These are phyloP conservation scores for Seriola dumerili DNA, from an alignment of 2,113 vertebrate genomes.

Conservation along the genomic window DNA sequence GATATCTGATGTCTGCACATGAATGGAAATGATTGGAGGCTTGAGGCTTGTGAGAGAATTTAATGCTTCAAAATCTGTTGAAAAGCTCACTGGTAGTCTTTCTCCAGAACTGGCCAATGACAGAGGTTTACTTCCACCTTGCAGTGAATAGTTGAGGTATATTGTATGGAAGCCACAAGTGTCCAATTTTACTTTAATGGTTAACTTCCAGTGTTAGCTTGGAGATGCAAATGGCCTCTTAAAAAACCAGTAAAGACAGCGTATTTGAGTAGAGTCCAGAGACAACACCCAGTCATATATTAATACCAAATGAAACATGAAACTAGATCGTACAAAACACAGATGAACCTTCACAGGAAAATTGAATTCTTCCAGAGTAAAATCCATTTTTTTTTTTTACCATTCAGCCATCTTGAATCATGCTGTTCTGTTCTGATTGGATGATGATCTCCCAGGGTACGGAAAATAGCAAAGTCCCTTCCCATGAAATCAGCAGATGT, in stretches of 20 bases:
- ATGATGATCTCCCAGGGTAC: slow-evolving; percentile 95
- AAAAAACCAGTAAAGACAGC: not conserved
- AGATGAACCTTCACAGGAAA: not conserved
- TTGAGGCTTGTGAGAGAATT: slow-evolving; percentile 53
- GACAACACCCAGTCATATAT: not conserved
- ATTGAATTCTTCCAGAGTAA: not conserved
- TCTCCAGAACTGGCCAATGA: slow-evolving; percentile 19
- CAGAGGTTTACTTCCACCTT: slow-evolving; percentile 8
- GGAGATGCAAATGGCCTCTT: not conserved
- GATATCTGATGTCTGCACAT: slow-evolving; percentile 70
- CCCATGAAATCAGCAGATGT: slow-evolving; percentile 99
- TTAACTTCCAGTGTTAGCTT: not conserved
- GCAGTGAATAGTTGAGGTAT: slow-evolving; percentile 2
- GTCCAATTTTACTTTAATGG: slow-evolving; percentile 25
- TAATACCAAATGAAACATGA: slow-evolving; percentile 2
- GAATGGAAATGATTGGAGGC: slow-evolving; percentile 65
- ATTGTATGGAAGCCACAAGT: slow-evolving; percentile 11
- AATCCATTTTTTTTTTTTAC: slow-evolving; percentile 77
- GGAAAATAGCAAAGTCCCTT: slow-evolving; percentile 98
- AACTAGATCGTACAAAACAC: not conserved
- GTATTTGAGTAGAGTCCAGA: not conserved
- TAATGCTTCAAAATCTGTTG: slow-evolving; percentile 42
- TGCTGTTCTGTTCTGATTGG: slow-evolving; percentile 98
- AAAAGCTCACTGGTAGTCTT: slow-evolving; percentile 36
- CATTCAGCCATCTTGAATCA: slow-evolving; percentile 98